Evolutionary conservation across 30 jellyfish, hydroid and myxozoan species (phyloP).

Genomic region (Rhopilema esculentum): DNA sequence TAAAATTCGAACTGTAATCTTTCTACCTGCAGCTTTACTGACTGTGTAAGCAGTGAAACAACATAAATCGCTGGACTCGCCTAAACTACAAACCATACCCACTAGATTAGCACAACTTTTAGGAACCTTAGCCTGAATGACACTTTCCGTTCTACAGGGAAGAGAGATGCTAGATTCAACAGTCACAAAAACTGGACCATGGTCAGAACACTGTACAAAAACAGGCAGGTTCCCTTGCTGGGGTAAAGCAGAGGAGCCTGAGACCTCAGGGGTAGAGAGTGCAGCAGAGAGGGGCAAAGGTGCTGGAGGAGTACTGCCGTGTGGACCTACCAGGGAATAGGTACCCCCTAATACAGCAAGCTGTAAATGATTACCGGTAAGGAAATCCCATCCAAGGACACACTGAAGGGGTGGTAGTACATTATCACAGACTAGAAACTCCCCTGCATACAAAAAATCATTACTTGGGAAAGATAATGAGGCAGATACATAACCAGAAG

Average conservation of each 20-base stretch:
- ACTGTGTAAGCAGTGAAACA: constrained; percentile 17
- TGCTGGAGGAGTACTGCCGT: constrained; percentile 22
- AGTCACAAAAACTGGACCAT: constrained; percentile 27
- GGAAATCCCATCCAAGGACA: constrained; percentile 53
- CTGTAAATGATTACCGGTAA: constrained; percentile 12
- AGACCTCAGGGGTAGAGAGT: constrained; percentile 13
- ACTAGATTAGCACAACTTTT: background rate
- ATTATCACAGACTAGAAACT: constrained; percentile 36
- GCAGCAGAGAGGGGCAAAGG: constrained; percentile 20
- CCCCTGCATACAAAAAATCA: constrained; percentile 21
- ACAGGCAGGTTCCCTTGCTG: constrained; percentile 13
- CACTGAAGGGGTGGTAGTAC: constrained; percentile 36
- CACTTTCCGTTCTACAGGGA: constrained; percentile 27
- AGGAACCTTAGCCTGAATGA: constrained; percentile 18
- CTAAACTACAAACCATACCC: constrained; percentile 16
- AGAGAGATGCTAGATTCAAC: background rate
- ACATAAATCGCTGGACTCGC: background rate
- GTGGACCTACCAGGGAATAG: constrained; percentile 27
- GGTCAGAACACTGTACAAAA: constrained; percentile 22
- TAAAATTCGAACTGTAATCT: background rate
- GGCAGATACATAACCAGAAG: constrained; percentile 6
- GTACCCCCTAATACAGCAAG: constrained; percentile 13
- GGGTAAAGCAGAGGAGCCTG: constrained; percentile 8
- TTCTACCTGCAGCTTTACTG: constrained; percentile 2
- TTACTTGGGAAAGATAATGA: constrained; percentile 23